Evolutionary conservation across 2,888 invertebrate genomes (phyloP), one percentile per base, ranked within the genome.

Genomic region (Cephus sareptanus): DNA sequence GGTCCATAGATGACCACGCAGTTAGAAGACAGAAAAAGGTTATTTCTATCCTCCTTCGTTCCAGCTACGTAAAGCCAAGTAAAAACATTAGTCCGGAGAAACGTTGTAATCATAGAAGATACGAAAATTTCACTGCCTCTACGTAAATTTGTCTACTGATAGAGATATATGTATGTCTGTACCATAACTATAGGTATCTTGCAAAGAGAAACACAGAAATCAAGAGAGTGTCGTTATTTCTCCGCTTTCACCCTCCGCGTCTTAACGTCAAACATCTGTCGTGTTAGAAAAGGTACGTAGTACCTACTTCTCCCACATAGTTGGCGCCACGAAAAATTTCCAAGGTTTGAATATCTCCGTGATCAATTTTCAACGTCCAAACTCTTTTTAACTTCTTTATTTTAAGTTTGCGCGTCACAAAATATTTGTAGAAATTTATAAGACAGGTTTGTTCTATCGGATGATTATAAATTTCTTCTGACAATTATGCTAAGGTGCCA

Each of bases 191-290:
- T 56, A 9, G 56, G 23, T 23, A 23, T 9, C 56, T 23, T 56
- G 23, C 56, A 15, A 56, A 56, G 23, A 56, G 56, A 9, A 56
- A 6, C 56, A 56, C 6, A 56, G 56, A 56, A 56, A 23, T 56
- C 23, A 56, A 56, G 23, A 56, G 56, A 56, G 78, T 75, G 75
- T 69, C 23, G 40, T 76, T 76, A 78, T 23, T 56, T 40, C 73
- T 68, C 40, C 78, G 85, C 84, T 84, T 84, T 84, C 83, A 85
- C 82, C 83, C 83, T 81, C 76, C 77, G 77, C 79, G 77, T 77
- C 23, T 23, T 23, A 56, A 56, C 81, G 75, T 80, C 82, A 74
- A 76, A 13, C 75, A 78, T 31, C 73, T 76, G 81, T 70, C 77
- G 73, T 79, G 23, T 23, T 56, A 56, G 56, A 56, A 56, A 56